Evolutionary conservation across 2,113 vertebrate species (phyloP).

Genomic region (Galeopterus variegatus): DNA sequence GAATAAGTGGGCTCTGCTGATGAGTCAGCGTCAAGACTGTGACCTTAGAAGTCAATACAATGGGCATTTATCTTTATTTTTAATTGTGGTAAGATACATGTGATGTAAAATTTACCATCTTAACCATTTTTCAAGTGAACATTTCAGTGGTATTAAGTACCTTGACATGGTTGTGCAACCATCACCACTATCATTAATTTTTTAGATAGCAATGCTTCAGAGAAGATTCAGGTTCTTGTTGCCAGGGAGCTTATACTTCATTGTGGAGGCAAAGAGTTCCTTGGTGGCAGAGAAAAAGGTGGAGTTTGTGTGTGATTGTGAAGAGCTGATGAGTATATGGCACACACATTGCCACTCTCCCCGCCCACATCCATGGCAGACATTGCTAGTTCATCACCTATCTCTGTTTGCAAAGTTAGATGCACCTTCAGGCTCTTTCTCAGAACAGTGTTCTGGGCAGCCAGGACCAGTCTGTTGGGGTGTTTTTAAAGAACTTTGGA

Average conservation of each 20-base stretch:
- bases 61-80: neutral
- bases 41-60: neutral
- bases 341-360: rapidly evolving
- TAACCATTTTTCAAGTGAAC: neutral
- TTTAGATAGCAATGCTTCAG: neutral
- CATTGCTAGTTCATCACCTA: conserved; percentile 26
- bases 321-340: neutral
- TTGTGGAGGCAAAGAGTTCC: neutral
- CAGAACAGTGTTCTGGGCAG: neutral
- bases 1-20: neutral
- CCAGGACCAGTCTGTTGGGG: neutral
- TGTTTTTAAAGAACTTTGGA: neutral
- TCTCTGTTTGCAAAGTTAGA: neutral
- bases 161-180: neutral
- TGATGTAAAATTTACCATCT: no score
- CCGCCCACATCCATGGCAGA: neutral
- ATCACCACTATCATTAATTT: neutral
- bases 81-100: neutral
- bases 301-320: neutral
- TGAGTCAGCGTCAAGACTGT: neutral
- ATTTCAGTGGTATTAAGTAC: neutral
- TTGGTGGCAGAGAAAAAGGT: neutral
- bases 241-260: neutral
- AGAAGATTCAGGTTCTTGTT: neutral
- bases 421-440: neutral